Percentiles rank a stretch among this genome's conserved stretches.
Evolutionary conservation across 1,140 invertebrate genomes (phyloP).

Genomic region (Dryas iulia): DNA sequence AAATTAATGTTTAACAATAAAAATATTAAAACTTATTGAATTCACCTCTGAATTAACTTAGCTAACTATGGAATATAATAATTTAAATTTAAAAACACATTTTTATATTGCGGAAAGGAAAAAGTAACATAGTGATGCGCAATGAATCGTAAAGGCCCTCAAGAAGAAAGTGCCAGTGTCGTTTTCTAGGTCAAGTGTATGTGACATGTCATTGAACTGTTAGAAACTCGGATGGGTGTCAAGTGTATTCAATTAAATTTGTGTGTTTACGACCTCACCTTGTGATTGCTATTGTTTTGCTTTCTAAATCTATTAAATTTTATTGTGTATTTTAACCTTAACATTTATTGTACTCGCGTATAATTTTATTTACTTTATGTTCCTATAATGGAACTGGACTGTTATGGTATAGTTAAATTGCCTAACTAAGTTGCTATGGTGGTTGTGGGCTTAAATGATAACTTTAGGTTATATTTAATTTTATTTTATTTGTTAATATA

Average conservation of each 20-base stretch:
- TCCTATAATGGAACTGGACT: neutral
- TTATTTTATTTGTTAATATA: too few relatives aligned
- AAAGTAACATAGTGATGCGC: constrained; percentile 52
- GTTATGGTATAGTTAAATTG: neutral
- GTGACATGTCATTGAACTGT: constrained; percentile 72
- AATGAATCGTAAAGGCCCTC: constrained; percentile 63
- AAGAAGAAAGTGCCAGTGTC: constrained; percentile 71
- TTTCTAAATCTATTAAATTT: neutral
- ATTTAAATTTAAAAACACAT: neutral
- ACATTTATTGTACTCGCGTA: neutral
- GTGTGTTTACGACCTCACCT: constrained; percentile 11
- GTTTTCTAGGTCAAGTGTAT: constrained; percentile 67
- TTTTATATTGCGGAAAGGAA: constrained; percentile 30
- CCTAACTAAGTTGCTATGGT: too few relatives aligned
- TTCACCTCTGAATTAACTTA: too few relatives aligned
- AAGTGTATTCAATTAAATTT: constrained; percentile 42
- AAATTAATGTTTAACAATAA: too few relatives aligned
- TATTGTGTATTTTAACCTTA: neutral
- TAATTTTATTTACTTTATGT: neutral
- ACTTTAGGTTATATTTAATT: too few relatives aligned
- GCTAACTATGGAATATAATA: neutral
- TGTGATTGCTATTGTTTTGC: constrained; percentile 2
- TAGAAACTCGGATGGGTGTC: constrained; percentile 51
- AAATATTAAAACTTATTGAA: too few relatives aligned
- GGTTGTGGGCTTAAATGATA: too few relatives aligned